A percentile compares a stretch with the other conserved stretches of the same genome.
Conservation (phyloP, 2,888 invertebrate species). For the Capitulum mitella region DNA sequence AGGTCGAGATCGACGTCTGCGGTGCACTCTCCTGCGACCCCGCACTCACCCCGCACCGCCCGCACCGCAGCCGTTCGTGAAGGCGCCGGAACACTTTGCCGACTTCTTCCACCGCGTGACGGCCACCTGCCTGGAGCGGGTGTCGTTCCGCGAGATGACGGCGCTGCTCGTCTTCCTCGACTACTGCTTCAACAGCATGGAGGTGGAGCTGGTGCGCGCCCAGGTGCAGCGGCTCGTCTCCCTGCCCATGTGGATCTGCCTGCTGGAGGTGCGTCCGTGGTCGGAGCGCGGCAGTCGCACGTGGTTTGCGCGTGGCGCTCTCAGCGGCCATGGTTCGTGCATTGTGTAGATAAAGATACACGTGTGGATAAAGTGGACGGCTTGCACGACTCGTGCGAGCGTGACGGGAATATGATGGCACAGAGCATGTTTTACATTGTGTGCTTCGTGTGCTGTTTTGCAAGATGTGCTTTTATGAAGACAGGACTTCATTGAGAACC, state of each 20-base stretch:
- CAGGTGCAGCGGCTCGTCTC: conserved; percentile 87
- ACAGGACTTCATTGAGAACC: too few relatives aligned
- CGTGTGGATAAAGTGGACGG: too few relatives aligned
- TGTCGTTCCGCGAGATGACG: conserved; percentile 64
- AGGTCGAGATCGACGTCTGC: too few relatives aligned
- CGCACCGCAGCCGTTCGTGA: conserved; percentile 61
- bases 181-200: conserved; percentile 96
- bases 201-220: conserved; percentile 84
- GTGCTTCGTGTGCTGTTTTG: too few relatives aligned
- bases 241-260: conserved; percentile 83
- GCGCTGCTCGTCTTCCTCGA: conserved; percentile 83
- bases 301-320: not conserved
- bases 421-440: too few relatives aligned
- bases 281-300: too few relatives aligned
- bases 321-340: not conserved
- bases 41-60: not conserved
- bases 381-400: too few relatives aligned
- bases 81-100: conserved; percentile 65
- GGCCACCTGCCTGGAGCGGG: conserved; percentile 41
- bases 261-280: conserved; percentile 71
- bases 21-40: too few relatives aligned
- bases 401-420: too few relatives aligned
- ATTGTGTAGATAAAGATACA: too few relatives aligned
- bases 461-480: conserved; percentile 28
- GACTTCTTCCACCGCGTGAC: conserved; percentile 76